A percentile compares a stretch with the other conserved stretches of the same genome.
phyloP scores from a whole-genome alignment of 35 echinoderm and acorn worm genomes.

The Holothuria glaberrima region DNA sequence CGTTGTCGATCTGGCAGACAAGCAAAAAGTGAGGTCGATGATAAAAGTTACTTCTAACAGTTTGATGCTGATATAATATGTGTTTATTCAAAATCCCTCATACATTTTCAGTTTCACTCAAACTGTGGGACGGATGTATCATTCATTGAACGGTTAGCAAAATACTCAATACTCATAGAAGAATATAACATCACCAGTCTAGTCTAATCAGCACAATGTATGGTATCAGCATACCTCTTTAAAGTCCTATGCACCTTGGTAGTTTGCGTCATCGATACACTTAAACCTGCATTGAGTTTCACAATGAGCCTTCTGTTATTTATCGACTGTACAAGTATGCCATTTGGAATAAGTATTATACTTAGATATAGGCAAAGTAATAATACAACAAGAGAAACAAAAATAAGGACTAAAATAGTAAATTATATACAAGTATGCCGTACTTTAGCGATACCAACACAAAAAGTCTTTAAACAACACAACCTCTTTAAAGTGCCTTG shows the following conservation, averaged over 20 bases:
- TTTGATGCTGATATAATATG: conserved; percentile 14
- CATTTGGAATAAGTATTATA: background rate
- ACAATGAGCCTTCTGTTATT: background rate
- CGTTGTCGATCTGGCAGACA: too few species aligned
- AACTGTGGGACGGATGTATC: background rate
- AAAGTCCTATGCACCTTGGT: background rate
- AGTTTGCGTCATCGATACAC: background rate
- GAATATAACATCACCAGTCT: conserved; percentile 15
- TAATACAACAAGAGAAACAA: background rate
- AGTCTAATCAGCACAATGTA: conserved; percentile 14
- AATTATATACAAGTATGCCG: background rate
- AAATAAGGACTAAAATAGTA: too few species aligned
- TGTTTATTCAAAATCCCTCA: background rate
- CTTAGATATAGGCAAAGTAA: conserved; percentile 7
- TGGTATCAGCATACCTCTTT: conserved; percentile 15
- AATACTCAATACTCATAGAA: conserved; percentile 11
- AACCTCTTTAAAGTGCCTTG: background rate
- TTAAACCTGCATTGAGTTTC: background rate
- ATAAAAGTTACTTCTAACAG: background rate
- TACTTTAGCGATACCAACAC: background rate
- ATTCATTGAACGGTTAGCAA: conserved; percentile 1
- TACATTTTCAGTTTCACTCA: background rate
- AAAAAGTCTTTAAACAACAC: background rate
- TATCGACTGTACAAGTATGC: background rate
- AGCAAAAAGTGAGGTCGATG: conserved; percentile 15